Evolutionary conservation across 1,140 invertebrate species (phyloP), one percentile per base, ranked within the genome.

Genomic region (Berghia stephanieae): DNA sequence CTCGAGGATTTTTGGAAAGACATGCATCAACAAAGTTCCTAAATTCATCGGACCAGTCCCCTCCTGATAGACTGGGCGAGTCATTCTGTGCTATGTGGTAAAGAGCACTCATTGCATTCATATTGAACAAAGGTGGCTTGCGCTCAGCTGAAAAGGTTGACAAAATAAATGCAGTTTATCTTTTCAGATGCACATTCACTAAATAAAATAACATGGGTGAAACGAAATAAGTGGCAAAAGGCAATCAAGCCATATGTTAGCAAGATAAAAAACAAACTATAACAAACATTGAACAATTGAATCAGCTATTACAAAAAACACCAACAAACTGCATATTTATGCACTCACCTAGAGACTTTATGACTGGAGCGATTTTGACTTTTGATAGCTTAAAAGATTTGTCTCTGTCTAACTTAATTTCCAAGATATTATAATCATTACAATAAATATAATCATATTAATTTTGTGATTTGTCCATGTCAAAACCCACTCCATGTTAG

Each of bases 11-110:
- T 92, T 99, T 99, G 86, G 95, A 94, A 43, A 99, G 93, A 91
- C 98, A 99, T 77, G 95, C 94, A 88, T 97, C 95, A 46, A 99
- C 96, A 91, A 99, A 99, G 88, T 95, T 94, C 79, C 94, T 93
- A 90, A 99, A 99, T 78, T 94, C 92, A 86, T 96, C 95, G 4
- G 96, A 94, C 91, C 91, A 89, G 27, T 88, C 85, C 66, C 85
- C 86, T 44, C 83, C 83, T 0, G 86, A 84, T n/a, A 99, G 91
- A 46, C 93, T 93, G 18, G 98, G 98, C 40, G 97, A 95, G 87
- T 99, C 97, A 90, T 99, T 99, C 91, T 99, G 98, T 83, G 98
- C 98, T 90, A 99, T 99, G 90, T 99, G 93, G 91, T 99, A 99
- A 82, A 99, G 92, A 83, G 98, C 98, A 90, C 96, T 98, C 98